A percentile compares a stretch with the other conserved stretches of the same genome.
These are phyloP conservation scores for Sacculina carcini DNA, from an alignment of 2,888 invertebrate genomes.

Conservation along the genomic window DNA sequence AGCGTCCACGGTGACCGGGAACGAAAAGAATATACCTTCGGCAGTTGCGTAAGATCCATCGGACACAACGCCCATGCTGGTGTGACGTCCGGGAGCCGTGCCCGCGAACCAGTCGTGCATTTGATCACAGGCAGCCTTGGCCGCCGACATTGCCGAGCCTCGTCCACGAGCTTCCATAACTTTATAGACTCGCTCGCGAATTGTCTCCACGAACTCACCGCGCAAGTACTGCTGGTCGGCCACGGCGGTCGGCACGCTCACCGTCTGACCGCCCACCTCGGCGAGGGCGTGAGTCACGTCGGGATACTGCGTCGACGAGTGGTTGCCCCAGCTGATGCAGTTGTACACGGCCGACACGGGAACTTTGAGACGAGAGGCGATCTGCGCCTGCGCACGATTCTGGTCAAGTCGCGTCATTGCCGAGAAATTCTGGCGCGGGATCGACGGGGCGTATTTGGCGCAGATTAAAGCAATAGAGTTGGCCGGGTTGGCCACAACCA, in stretches of 20 bases:
- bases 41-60: slow-evolving; percentile 85
- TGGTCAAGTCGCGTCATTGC: slow-evolving; percentile 97
- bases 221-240: slow-evolving; percentile 58
- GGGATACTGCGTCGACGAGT: slow-evolving; percentile 94
- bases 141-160: slow-evolving; percentile 96
- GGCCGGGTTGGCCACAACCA: slow-evolving; percentile 97
- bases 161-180: slow-evolving; percentile 92
- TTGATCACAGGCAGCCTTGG: slow-evolving; percentile 93
- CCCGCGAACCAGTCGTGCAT: slow-evolving; percentile 91
- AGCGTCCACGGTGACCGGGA: slow-evolving; percentile 62
- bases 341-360: slow-evolving; percentile 50
- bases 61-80: slow-evolving; percentile 90
- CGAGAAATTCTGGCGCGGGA: slow-evolving; percentile 83
- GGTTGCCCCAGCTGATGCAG: slow-evolving; percentile 97
- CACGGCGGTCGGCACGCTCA: slow-evolving; percentile 38
- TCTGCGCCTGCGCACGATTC: slow-evolving; percentile 46
- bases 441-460: slow-evolving; percentile 79
- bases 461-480: slow-evolving; percentile 95
- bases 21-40: slow-evolving; percentile 74
- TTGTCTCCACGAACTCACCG: slow-evolving; percentile 52
- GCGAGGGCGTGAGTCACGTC: slow-evolving; percentile 48
- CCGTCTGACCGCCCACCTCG: slow-evolving; percentile 27
- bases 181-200: slow-evolving; percentile 89
- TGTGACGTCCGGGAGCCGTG: slow-evolving; percentile 40
- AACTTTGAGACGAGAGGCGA: slow-evolving; percentile 19